Base-by-base conservation (phyloP, 2,113 vertebrate genomes). In the Thamnophis sirtalis region DNA sequence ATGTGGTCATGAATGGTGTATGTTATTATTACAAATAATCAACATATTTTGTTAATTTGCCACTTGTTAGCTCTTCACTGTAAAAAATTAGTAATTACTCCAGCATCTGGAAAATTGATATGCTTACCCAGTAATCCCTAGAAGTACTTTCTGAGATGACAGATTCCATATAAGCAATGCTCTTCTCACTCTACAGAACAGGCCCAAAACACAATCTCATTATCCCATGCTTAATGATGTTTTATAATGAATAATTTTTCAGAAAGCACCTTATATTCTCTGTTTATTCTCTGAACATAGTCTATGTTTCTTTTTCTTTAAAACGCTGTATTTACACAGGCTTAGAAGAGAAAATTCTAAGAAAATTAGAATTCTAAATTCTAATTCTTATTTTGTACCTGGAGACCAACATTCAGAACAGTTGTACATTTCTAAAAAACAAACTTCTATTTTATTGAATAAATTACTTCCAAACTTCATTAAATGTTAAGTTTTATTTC, bases 61-160 rank as follows among this genome's bases (percentile, higher is more conserved):
- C 93, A 88, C 91, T 96, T 95, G 94, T 84, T 87, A 94, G 91
- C 58, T 93, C 93, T 92, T 95, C 89, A 84, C 94, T 96, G 93
- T 93, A n/a, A 94, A 94, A 93, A 89, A 95, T 91, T 56, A 92
- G 95, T 95, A 94, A 96, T 96, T 96, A 94, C 89, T 90, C 84
- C 95, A 88, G 87, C 95, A 96, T 96, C 94, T 96, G 96, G 93
- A 94, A 49, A 0, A 0, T 94, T 95, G 93, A 80, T 95, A 95
- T 96, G 93, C 89, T 90, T 58, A 85, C 63, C 85, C 94, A 92
- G 93, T 91, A 88, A 68, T 43, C 94, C 43, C 94, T 54, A 94
- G 89, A 26, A 63, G 4, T 63, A 13, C 26, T 92, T 68, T 91
- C 93, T 94, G 93, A 93, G 94, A 93, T 91, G 86, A 94, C 73